phyloP scores from a whole-genome alignment of 2,888 invertebrate species.

The Acleris sparsana region DNA sequence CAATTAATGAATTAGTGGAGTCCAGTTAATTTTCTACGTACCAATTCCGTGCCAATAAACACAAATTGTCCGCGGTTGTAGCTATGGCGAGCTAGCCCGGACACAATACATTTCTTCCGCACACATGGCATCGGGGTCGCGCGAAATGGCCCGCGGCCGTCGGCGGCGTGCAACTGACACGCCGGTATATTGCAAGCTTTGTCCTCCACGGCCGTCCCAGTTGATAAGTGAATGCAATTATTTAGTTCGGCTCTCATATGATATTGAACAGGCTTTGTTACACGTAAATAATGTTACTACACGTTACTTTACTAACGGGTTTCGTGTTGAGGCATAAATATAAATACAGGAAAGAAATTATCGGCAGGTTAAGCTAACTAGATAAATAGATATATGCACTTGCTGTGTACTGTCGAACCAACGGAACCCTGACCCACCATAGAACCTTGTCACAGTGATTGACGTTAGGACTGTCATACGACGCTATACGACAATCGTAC shows the following conservation, averaged over 20 bases:
- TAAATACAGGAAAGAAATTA: no score
- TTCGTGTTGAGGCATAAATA: no score
- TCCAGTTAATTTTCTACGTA: slow-evolving; percentile 4
- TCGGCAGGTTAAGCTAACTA: no score
- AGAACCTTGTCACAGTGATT: no score
- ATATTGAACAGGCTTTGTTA: slow-evolving; percentile 6
- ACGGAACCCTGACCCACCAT: no score
- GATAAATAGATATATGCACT: no score
- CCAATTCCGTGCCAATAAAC: slow-evolving; percentile 7
- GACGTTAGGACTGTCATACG: no score
- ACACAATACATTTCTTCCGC: slow-evolving; percentile 37
- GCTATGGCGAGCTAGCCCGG: slow-evolving; percentile 18
- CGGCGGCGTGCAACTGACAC: slow-evolving; percentile 59
- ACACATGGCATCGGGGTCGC: slow-evolving; percentile 50
- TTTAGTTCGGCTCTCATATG: slow-evolving; percentile 19
- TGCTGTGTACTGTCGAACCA: no score
- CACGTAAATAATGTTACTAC: background rate
- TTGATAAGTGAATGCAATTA: slow-evolving; percentile 37
- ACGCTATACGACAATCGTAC: no score
- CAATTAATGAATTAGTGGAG: background rate
- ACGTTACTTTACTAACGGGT: background rate
- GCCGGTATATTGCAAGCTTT: slow-evolving; percentile 42
- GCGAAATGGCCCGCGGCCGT: slow-evolving; percentile 53
- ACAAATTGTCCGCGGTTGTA: slow-evolving; percentile 2
- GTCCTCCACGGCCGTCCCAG: slow-evolving; percentile 25